phyloP scores from a whole-genome alignment of 2,113 vertebrate genomes.

The Lampris megalopsis region DNA sequence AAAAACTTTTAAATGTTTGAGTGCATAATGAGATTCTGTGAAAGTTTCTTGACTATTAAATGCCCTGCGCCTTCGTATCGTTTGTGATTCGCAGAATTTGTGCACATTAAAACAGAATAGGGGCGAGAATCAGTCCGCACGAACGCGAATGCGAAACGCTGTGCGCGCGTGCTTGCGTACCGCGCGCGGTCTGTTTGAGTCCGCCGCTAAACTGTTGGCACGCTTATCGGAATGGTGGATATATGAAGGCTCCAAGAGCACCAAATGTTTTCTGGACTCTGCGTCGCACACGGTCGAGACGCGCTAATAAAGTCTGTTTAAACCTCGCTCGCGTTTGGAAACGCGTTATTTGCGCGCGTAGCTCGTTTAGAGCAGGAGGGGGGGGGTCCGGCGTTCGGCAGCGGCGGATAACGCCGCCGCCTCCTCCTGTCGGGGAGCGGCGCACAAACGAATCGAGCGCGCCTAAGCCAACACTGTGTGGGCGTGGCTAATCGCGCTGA shows the following conservation, averaged over 20 bases:
- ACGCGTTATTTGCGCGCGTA: too few species aligned
- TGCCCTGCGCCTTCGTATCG: neutral
- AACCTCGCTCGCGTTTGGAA: neutral
- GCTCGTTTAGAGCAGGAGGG: too few species aligned
- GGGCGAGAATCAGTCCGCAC: neutral
- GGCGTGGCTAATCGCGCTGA: conserved; percentile 67
- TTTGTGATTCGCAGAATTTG: neutral
- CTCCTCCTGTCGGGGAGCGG: neutral
- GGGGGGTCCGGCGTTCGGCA: too few species aligned
- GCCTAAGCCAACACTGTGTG: conserved; percentile 38
- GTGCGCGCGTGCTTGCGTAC: too few species aligned
- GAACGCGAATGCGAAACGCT: too few species aligned
- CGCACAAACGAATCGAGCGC: conserved; percentile 37
- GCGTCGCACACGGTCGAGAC: conserved; percentile 3
- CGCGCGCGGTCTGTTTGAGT: too few species aligned
- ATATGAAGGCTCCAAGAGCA: neutral
- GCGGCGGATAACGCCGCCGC: too few species aligned
- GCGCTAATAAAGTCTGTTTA: conserved; percentile 60
- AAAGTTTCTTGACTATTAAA: conserved; percentile 9
- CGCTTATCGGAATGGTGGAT: neutral
- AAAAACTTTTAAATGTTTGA: neutral
- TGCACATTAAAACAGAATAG: neutral
- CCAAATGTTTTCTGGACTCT: neutral
- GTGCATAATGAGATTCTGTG: conserved; percentile 38
- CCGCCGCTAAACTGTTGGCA: too few species aligned